Percentiles rank a stretch among this genome's conserved stretches.
Evolutionary conservation across 2,888 invertebrate genomes (phyloP).

Genomic region (Eucera pruinosa): DNA sequence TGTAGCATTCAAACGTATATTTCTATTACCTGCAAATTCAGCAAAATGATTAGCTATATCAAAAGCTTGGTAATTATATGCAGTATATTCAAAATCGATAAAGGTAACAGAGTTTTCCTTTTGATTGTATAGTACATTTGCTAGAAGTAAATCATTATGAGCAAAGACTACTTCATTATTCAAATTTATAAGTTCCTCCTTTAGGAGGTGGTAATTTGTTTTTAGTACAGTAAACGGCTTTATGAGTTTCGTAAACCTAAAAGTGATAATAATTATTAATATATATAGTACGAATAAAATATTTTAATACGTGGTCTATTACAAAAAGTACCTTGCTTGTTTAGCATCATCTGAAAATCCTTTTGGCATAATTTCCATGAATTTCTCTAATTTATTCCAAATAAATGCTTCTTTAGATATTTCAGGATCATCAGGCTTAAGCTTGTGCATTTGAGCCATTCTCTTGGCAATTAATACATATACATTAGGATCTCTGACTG

Average conservation of each 20-base stretch:
- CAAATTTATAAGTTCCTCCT: conserved; percentile 87
- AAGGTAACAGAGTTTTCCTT: conserved; percentile 90
- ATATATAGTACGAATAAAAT: not conserved
- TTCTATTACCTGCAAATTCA: conserved; percentile 94
- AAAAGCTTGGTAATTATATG: conserved; percentile 96
- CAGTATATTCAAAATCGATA: conserved; percentile 99
- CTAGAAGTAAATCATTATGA: conserved; percentile 98
- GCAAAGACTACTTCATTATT: conserved; percentile 95
- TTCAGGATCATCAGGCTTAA: conserved; percentile 83
- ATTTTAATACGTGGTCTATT: conserved; percentile 4
- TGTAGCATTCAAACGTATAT: too few relatives aligned
- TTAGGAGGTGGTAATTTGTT: conserved; percentile 89
- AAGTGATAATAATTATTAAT: conserved; percentile 16
- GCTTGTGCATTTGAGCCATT: conserved; percentile 94
- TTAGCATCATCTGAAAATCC: conserved; percentile 88
- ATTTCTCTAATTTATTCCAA: conserved; percentile 91
- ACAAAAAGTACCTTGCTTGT: conserved; percentile 88
- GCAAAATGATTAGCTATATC: conserved; percentile 99
- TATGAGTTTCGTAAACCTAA: conserved; percentile 89
- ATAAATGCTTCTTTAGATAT: conserved; percentile 87
- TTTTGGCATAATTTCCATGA: conserved; percentile 90
- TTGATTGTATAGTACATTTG: conserved; percentile 95
- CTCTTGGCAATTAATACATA: conserved; percentile 91
- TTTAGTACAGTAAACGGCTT: conserved; percentile 88
- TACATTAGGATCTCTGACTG: conserved; percentile 88